phyloP scores from a whole-genome alignment of 1,140 invertebrate species.

The Nephotettix cincticeps region DNA sequence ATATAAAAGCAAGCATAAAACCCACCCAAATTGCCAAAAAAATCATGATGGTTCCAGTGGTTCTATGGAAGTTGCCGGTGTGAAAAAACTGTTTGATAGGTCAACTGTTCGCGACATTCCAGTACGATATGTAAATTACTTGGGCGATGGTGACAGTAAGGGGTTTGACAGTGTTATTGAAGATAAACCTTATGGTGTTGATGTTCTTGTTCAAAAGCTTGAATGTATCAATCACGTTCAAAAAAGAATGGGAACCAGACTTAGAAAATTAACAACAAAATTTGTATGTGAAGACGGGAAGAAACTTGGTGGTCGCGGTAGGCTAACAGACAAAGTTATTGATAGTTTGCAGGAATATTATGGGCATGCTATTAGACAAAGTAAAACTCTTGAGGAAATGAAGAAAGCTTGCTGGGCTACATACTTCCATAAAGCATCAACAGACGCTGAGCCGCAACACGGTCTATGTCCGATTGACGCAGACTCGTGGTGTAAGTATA shows the following conservation, averaged over 20 bases:
- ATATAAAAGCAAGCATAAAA: conserved; percentile 2
- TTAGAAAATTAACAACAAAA: background rate
- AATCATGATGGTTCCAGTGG: conserved; percentile 37
- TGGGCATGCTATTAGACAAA: background rate
- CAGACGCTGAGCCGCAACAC: background rate
- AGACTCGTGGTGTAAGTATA: conserved; percentile 1
- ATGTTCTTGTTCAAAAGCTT: background rate
- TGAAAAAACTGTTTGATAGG: background rate
- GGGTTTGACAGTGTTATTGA: conserved; percentile 11
- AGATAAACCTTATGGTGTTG: conserved; percentile 6
- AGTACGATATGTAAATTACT: background rate
- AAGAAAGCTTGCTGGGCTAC: conserved; percentile 11
- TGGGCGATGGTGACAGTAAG: conserved; percentile 9
- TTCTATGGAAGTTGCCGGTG: conserved; percentile 32
- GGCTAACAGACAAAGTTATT: background rate
- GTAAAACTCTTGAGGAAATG: conserved; percentile 11
- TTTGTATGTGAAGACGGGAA: background rate
- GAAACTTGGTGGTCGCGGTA: background rate
- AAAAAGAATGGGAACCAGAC: conserved; percentile 3
- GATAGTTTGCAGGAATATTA: conserved; percentile 4
- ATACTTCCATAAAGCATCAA: background rate
- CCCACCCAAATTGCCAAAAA: conserved; percentile 27
- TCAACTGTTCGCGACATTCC: background rate
- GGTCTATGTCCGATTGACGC: background rate
- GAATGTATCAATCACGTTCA: conserved; percentile 17